phyloP scores from a whole-genome alignment of 2,888 invertebrate genomes.

The Harpalus rubripes region DNA sequence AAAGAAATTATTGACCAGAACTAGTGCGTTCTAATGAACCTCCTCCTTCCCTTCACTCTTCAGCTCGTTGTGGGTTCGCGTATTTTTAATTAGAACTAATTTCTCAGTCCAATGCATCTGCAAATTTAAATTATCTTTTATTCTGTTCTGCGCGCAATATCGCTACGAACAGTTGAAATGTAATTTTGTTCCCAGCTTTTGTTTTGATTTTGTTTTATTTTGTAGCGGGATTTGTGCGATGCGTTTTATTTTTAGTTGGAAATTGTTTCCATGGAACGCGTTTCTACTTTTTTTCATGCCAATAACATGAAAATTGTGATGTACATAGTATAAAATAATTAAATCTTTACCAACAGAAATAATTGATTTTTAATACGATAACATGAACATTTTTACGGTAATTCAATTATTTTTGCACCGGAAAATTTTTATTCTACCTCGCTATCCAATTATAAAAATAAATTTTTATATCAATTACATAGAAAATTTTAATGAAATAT shows the following conservation, averaged over 20 bases:
- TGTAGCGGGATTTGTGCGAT: constrained; percentile 41
- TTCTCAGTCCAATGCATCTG: constrained; percentile 63
- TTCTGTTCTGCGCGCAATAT: constrained; percentile 47
- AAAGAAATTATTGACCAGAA: constrained; percentile 27
- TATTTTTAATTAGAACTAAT: constrained; percentile 65
- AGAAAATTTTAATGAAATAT: too few species aligned
- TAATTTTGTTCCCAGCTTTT: constrained; percentile 48
- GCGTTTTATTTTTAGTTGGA: constrained; percentile 30
- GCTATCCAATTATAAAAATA: background rate
- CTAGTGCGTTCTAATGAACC: constrained; percentile 18
- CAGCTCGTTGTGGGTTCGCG: background rate
- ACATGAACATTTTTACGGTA: background rate
- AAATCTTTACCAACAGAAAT: constrained; percentile 1
- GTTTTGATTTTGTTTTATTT: constrained; percentile 39
- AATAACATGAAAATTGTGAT: constrained; percentile 27
- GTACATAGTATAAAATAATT: background rate
- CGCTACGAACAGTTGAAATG: constrained; percentile 43
- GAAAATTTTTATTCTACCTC: background rate
- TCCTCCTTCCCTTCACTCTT: background rate
- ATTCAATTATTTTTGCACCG: background rate
- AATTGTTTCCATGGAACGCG: constrained; percentile 21
- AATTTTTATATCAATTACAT: too few species aligned
- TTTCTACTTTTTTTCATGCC: background rate
- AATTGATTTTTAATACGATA: background rate
- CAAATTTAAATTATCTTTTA: constrained; percentile 66